Evolutionary conservation across 2,888 invertebrate species (phyloP).

Genomic region (Therioaphis trifolii): DNA sequence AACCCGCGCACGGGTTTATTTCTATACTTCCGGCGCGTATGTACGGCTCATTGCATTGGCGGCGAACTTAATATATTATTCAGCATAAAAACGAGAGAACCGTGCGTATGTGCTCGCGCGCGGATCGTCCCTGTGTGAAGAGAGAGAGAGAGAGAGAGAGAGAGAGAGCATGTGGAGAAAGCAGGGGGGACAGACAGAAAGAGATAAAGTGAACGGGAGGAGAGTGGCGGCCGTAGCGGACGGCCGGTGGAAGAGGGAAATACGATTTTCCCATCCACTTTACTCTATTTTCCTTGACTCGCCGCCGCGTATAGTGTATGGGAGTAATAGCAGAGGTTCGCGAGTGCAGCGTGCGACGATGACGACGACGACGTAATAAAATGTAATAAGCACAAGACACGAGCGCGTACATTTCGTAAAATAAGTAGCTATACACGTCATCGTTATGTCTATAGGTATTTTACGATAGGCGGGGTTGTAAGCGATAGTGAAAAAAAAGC

Average conservation of each 20-base stretch:
- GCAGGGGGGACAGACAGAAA: too few relatives aligned
- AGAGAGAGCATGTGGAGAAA: too few relatives aligned
- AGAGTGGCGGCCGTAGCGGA: too few relatives aligned
- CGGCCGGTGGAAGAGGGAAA: neutral
- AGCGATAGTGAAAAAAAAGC: neutral
- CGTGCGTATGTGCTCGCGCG: neutral
- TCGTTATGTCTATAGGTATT: neutral
- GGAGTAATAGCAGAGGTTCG: neutral
- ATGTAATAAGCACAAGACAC: constrained; percentile 40
- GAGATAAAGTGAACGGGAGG: too few relatives aligned
- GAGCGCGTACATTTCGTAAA: constrained; percentile 33
- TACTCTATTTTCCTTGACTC: constrained; percentile 1
- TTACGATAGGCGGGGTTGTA: neutral
- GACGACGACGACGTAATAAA: constrained; percentile 28
- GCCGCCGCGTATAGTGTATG: neutral
- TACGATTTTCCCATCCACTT: constrained; percentile 27
- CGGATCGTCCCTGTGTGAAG: too few relatives aligned
- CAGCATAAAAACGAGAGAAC: neutral
- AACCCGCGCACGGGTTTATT: neutral
- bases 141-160: too few relatives aligned
- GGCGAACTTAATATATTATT: constrained; percentile 17
- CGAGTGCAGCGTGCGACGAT: neutral
- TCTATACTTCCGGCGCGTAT: neutral
- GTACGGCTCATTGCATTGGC: neutral
- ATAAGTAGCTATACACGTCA: neutral